Conservation (phyloP, 2,113 vertebrate genomes). For the Puma concolor region DNA sequence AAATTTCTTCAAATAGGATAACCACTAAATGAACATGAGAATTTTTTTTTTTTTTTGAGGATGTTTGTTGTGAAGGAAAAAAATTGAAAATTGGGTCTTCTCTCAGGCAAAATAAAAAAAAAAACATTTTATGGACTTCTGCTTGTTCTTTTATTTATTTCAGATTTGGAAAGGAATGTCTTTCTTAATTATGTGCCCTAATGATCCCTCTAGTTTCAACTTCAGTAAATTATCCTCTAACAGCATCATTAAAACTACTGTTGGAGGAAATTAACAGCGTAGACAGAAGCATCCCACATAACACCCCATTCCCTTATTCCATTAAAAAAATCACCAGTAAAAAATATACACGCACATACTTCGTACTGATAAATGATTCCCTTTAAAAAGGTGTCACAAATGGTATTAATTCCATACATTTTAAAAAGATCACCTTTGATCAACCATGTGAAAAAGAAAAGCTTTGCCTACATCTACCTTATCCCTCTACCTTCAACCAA, state of each 20-base stretch:
- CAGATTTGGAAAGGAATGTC: neutral
- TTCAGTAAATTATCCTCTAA: neutral
- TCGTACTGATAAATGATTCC: neutral
- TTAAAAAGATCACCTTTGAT: neutral
- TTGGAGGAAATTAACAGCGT: neutral
- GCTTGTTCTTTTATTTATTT: neutral
- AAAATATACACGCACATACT: neutral
- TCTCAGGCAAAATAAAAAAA: neutral
- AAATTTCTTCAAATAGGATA: constrained; percentile 19
- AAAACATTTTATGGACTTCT: neutral
- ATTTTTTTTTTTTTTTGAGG: neutral
- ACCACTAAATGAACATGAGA: neutral
- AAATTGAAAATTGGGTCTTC: neutral
- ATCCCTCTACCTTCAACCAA: neutral
- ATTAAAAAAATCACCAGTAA: neutral
- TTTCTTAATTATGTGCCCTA: neutral
- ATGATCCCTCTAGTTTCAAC: neutral
- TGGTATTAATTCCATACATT: neutral
- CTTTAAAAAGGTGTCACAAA: neutral
- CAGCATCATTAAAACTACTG: neutral
- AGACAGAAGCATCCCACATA: neutral
- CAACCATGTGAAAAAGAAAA: neutral
- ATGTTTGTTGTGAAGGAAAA: neutral
- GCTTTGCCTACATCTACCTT: neutral
- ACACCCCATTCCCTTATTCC: neutral